Evolutionary conservation across 2,797 vertebrate species (phyloP).

Genomic region (Peromyscus aztecus): DNA sequence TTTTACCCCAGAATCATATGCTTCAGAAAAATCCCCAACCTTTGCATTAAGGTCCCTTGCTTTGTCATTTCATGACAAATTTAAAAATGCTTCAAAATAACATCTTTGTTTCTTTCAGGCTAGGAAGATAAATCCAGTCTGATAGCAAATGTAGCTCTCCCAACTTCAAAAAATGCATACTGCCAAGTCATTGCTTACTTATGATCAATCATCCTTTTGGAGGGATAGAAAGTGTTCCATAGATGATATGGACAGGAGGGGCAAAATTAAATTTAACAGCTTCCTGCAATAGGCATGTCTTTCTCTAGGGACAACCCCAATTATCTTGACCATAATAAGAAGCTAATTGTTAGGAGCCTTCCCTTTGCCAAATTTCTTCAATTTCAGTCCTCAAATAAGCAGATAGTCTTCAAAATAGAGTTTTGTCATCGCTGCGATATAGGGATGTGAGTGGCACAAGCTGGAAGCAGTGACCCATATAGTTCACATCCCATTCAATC

Average conservation of each 20-base stretch:
- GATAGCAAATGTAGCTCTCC: conserved; percentile 61
- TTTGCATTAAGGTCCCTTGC: conserved; percentile 65
- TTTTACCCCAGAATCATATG: conserved; percentile 68
- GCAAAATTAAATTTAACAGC: conserved; percentile 74
- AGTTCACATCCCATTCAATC: background rate
- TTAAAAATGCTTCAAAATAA: conserved; percentile 73
- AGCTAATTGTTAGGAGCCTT: conserved; percentile 77
- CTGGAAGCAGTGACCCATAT: conserved; percentile 58
- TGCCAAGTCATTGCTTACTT: conserved; percentile 72
- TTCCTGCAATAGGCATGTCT: conserved; percentile 70
- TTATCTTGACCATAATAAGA: conserved; percentile 75
- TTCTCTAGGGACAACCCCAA: conserved; percentile 75
- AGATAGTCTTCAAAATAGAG: conserved; percentile 71
- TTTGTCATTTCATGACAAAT: conserved; percentile 77
- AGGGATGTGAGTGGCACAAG: background rate
- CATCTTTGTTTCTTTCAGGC: conserved; percentile 71
- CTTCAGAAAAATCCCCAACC: conserved; percentile 65
- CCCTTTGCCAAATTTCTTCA: conserved; percentile 65
- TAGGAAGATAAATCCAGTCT: conserved; percentile 44
- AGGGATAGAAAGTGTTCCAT: conserved; percentile 57
- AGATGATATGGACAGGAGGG: conserved; percentile 55
- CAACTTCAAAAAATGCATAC: conserved; percentile 66
- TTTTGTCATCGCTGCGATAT: background rate
- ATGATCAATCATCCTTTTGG: conserved; percentile 54
- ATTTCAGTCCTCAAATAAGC: conserved; percentile 59